These are phyloP conservation scores for Thelaira solivaga DNA, from an alignment of 2,888 invertebrate genomes.

Conservation along the genomic window DNA sequence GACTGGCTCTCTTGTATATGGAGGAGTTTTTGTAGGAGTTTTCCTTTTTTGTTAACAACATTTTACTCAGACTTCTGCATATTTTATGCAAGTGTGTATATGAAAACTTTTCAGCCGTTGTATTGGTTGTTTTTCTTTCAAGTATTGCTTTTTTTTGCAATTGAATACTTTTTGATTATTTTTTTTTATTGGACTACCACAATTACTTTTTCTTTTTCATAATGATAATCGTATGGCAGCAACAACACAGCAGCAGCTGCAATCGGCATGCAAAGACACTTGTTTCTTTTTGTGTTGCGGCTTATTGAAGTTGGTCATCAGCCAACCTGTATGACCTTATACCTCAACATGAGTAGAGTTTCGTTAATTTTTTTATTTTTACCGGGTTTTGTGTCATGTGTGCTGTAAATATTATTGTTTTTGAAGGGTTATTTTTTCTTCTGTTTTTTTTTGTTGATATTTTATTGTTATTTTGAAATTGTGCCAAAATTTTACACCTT, in stretches of 20 bases:
- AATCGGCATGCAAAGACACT: conserved; percentile 15
- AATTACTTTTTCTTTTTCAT: conserved; percentile 46
- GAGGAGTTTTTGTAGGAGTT: conserved; percentile 49
- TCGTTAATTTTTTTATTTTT: too few species aligned
- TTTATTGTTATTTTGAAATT: conserved; percentile 18
- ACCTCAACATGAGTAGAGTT: too few species aligned
- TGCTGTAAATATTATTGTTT: too few species aligned
- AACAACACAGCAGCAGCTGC: neutral
- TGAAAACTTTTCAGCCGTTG: neutral
- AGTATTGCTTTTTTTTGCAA: conserved; percentile 5
- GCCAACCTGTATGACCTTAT: conserved; percentile 8
- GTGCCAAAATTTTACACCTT: conserved; percentile 16
- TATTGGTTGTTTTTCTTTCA: conserved; percentile 21
- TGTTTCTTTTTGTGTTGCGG: conserved; percentile 14
- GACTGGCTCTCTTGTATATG: conserved; percentile 22
- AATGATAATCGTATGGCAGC: neutral
- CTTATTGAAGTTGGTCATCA: conserved; percentile 23
- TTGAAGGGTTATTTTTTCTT: too few species aligned
- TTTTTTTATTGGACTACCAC: conserved; percentile 1
- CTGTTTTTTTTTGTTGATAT: neutral
- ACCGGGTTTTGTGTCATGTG: too few species aligned
- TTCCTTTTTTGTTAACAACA: conserved; percentile 35
- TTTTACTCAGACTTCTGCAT: conserved; percentile 8
- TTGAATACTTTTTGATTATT: neutral
- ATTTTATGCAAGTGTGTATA: neutral